Conservation (phyloP, 92 coral and sea anemone species). For the Umimayanthus chanpuru region DNA sequence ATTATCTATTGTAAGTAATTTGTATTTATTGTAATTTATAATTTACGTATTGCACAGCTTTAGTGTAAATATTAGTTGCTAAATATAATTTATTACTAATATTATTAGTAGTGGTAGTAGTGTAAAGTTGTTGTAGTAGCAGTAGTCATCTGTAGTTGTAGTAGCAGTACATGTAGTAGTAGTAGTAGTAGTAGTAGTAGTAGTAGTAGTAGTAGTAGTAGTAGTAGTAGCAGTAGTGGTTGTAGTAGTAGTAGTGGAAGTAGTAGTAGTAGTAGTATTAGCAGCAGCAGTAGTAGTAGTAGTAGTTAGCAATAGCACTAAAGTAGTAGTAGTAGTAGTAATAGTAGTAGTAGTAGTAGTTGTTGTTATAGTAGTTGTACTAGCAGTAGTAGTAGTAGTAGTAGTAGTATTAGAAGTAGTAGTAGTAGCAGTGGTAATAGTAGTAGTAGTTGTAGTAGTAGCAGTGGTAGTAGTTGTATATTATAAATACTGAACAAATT, state of each 20-base stretch:
- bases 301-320: too few species aligned
- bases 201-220: not conserved
- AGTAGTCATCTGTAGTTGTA: not conserved
- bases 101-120: not conserved
- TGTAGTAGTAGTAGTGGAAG: not conserved
- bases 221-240: not conserved
- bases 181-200: not conserved
- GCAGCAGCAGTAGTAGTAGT: not conserved
- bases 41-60: too few species aligned
- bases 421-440: not conserved
- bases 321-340: slow-evolving; percentile 3
- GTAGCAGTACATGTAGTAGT: not conserved
- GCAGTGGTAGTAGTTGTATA: not conserved
- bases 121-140: not conserved
- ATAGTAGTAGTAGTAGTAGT: not conserved
- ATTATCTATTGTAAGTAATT: too few species aligned
- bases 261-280: not conserved
- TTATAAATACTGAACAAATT: too few species aligned
- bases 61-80: too few species aligned
- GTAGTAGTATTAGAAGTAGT: not conserved
- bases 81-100: not conserved
- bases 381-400: not conserved
- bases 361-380: too few species aligned
- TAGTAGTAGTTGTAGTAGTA: not conserved
- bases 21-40: too few species aligned